Evolutionary conservation across 1,140 invertebrate species (phyloP).

Genomic region (Macrostomum lignano): DNA sequence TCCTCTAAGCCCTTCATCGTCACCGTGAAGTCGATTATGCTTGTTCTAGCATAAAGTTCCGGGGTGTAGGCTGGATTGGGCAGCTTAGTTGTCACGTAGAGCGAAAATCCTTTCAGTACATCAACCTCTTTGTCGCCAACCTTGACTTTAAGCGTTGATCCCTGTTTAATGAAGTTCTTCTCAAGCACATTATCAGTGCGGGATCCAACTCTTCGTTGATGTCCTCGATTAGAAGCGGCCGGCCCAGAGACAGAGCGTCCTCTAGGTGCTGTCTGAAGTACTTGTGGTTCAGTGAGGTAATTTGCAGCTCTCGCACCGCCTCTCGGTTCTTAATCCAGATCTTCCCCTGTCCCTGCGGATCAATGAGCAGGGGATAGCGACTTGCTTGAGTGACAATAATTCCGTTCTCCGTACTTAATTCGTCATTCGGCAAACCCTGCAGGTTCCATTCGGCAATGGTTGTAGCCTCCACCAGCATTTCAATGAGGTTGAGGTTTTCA

Average conservation of each 20-base stretch:
- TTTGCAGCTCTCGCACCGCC: constrained; percentile 39
- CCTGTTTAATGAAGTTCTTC: constrained; percentile 86
- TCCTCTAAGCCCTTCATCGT: constrained; percentile 72
- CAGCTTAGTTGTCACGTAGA: constrained; percentile 78
- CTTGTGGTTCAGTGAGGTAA: constrained; percentile 67
- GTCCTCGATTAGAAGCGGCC: constrained; percentile 69
- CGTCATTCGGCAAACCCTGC: constrained; percentile 76
- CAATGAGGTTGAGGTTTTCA: constrained; percentile 48
- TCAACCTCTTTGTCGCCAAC: constrained; percentile 82
- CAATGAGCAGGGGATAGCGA: constrained; percentile 65
- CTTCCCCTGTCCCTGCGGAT: constrained; percentile 84
- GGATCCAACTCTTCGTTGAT: constrained; percentile 71
- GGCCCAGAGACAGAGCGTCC: constrained; percentile 58
- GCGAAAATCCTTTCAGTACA: constrained; percentile 68
- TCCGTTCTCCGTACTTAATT: constrained; percentile 75
- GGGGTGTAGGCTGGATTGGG: constrained; percentile 75
- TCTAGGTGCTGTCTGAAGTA: constrained; percentile 77
- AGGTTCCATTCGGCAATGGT: constrained; percentile 49
- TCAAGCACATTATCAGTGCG: constrained; percentile 78
- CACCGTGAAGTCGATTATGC: constrained; percentile 76
- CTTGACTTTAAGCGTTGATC: constrained; percentile 68
- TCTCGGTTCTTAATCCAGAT: constrained; percentile 91
- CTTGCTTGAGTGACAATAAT: constrained; percentile 72
- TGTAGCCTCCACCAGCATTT: constrained; percentile 57
- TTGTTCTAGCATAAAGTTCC: constrained; percentile 65